phyloP scores from a whole-genome alignment of 1,140 invertebrate genomes.

The Druon quercuslanigerum region DNA sequence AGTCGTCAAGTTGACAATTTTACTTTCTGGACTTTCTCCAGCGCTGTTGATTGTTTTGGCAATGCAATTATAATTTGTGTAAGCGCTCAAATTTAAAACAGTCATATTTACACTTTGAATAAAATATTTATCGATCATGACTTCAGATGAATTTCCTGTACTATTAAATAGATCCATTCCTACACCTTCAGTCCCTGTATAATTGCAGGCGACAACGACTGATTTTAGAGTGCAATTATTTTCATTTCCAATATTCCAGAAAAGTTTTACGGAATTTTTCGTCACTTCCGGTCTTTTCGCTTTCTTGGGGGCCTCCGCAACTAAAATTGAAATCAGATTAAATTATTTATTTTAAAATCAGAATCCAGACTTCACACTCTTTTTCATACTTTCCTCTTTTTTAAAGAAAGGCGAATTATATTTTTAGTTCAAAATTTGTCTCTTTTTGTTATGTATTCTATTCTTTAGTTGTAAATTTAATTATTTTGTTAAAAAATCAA shows the following conservation, averaged over 20 bases:
- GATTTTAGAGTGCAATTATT: constrained; percentile 52
- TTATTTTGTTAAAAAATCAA: too few relatives aligned
- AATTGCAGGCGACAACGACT: constrained; percentile 50
- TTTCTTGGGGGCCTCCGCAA: constrained; percentile 34
- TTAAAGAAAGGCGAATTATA: background rate
- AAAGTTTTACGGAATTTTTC: constrained; percentile 42
- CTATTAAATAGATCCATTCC: constrained; percentile 45
- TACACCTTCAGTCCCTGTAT: constrained; percentile 40
- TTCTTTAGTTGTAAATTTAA: too few relatives aligned
- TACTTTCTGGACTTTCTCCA: constrained; percentile 51
- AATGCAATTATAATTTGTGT: constrained; percentile 57
- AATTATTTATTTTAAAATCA: background rate
- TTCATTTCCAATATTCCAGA: constrained; percentile 51
- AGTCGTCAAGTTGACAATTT: constrained; percentile 43
- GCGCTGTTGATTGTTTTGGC: constrained; percentile 43
- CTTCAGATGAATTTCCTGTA: background rate
- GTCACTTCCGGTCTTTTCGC: background rate
- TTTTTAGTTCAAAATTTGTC: too few relatives aligned
- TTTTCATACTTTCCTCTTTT: background rate
- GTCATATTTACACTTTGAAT: constrained; percentile 36
- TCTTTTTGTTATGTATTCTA: too few relatives aligned
- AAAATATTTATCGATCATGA: background rate
- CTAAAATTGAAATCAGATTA: constrained; percentile 34
- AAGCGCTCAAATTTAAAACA: constrained; percentile 54
- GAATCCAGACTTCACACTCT: too few relatives aligned